A percentile compares a stretch with the other conserved stretches of the same genome.
These are phyloP conservation scores for Ceyx erithaca DNA, from an alignment of 2,797 vertebrate species.

Conservation along the genomic window DNA sequence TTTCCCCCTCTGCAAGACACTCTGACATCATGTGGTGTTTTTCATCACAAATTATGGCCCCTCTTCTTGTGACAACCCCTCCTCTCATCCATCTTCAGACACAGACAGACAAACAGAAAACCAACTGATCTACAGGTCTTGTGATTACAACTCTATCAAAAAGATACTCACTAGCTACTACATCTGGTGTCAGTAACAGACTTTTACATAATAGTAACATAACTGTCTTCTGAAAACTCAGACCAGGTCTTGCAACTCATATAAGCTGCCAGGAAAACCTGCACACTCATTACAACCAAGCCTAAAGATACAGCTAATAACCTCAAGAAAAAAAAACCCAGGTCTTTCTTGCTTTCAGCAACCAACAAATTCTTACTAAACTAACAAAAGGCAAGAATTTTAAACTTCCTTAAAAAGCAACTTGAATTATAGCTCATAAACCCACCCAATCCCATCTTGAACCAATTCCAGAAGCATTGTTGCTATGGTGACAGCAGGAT, in stretches of 20 bases:
- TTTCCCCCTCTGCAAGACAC: background rate
- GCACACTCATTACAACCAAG: background rate
- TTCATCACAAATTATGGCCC: background rate
- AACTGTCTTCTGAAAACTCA: background rate
- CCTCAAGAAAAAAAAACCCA: background rate
- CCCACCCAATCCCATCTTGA: background rate
- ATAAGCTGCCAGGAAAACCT: background rate
- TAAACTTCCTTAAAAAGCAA: background rate
- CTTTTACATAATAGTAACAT: background rate
- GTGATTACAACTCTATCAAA: background rate
- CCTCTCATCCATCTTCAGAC: background rate
- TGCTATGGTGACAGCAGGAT: background rate
- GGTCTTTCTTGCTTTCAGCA: background rate
- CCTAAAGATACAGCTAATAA: background rate
- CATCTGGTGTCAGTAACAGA: background rate
- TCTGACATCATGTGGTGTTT: background rate
- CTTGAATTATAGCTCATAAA: background rate
- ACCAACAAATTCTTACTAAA: background rate
- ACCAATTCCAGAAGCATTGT: background rate
- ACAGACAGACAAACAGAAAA: background rate
- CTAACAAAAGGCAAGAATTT: background rate
- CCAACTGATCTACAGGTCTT: background rate
- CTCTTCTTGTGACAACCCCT: background rate
- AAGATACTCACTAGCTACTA: background rate
- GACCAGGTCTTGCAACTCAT: background rate